Conservation (phyloP, 2,888 invertebrate species). For the Athalia circularis region DNA sequence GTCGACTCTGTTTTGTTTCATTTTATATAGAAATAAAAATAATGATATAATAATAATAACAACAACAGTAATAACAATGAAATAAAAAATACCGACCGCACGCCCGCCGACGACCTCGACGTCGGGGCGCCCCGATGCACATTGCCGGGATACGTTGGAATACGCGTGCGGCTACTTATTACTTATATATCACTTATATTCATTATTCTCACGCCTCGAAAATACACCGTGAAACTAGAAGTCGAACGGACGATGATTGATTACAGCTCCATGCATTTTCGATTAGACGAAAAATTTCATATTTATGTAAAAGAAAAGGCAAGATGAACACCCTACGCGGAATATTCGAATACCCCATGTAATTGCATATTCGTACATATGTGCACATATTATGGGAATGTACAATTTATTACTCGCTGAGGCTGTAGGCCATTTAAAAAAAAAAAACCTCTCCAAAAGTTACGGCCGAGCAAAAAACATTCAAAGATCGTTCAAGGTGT, state of each 20-base stretch:
- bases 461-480: no score
- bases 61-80: conserved; percentile 1
- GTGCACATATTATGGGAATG: no score
- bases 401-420: no score
- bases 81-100: conserved; percentile 41
- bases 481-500: no score
- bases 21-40: conserved; percentile 29
- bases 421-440: no score
- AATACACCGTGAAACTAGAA: conserved; percentile 39
- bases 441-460: neutral
- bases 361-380: no score
- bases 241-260: conserved; percentile 26
- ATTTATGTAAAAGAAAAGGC: neutral
- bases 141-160: conserved; percentile 6
- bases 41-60: conserved; percentile 32
- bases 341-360: no score
- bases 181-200: conserved; percentile 53
- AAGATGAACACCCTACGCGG: no score
- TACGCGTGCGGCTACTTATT: conserved; percentile 37
- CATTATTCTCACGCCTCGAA: conserved; percentile 52
- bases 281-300: neutral
- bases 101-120: conserved; percentile 23
- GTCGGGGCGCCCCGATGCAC: neutral
- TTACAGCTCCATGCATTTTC: conserved; percentile 49
- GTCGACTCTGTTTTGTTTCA: conserved; percentile 49